Evolutionary conservation across 23 tunicate genomes (phyloP), one percentile per base, ranked within the genome.

Genomic region (Trididemnum nubilum): DNA sequence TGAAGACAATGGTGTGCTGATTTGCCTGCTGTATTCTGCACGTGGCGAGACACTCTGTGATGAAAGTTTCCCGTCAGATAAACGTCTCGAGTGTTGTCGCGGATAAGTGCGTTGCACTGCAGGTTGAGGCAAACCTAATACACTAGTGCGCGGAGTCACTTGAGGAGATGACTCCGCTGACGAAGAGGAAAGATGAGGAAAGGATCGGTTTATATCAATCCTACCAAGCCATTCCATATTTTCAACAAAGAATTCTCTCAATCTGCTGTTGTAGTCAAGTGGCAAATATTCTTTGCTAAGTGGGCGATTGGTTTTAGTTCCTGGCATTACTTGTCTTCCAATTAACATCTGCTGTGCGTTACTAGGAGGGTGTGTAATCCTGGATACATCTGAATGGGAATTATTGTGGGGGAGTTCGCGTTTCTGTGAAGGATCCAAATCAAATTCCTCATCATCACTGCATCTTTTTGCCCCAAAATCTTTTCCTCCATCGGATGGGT

Each of bases 151-250:
- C 0, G 97, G 97, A 9, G 97, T 91, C 26, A 84, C 81, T 29
- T 80, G 89, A 29, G 97, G 97, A 28, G 97, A 91, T 2, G 97
- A 78, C 35, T 91, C 97, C 2, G 90, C 72, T 52, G 96, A 90
- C 4, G 90, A 85, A n/a, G 84, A 85, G 22, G 97, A 85, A 65
- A 85, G 85, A 36, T 83, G 44, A 26, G 87, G 90, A n/a, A 77
- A 77, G 0, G 83, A 83, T 44, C 89, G 81, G 0, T 60, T 60
- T 27, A 77, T 54, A 25, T 89, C 85, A 51, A 84, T 85, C 21
- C 75, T 72, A 2, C 82, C 69, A 0, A 91, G 35, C 30, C 90
- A 73, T 57, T 91, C 97, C 39, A 91, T 30, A 59, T 82, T 88
- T 76, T 91, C 97, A 27, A 73, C 59, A 57, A 81, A 91, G 33